phyloP scores from a whole-genome alignment of 2,888 invertebrate genomes.

The Alviniconcha strummeri region DNA sequence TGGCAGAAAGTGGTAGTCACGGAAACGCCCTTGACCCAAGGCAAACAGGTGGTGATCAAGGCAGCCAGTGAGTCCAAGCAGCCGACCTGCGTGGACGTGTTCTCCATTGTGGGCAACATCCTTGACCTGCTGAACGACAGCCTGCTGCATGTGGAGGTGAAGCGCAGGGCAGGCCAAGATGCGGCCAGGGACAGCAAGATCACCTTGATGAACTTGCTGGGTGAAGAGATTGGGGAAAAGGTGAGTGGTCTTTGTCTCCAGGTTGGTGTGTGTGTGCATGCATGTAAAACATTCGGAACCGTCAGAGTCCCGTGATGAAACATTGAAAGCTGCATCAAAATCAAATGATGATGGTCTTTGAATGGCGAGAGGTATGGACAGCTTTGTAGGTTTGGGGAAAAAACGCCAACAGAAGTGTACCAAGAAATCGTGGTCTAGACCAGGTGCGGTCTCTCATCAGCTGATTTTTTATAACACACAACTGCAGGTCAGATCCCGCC shows the following conservation, averaged over 20 bases:
- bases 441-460: too few species aligned
- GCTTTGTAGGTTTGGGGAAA: too few species aligned
- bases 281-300: too few species aligned
- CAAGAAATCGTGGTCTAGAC: too few species aligned
- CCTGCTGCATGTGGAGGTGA: slow-evolving; percentile 75
- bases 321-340: too few species aligned
- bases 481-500: too few species aligned
- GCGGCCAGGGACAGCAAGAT: slow-evolving; percentile 68
- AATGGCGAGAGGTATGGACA: background rate
- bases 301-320: too few species aligned
- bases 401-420: too few species aligned
- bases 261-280: background rate
- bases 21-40: slow-evolving; percentile 40
- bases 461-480: too few species aligned
- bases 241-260: slow-evolving; percentile 1
- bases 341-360: background rate
- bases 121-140: slow-evolving; percentile 79
- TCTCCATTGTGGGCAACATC: slow-evolving; percentile 72
- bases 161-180: slow-evolving; percentile 59
- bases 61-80: slow-evolving; percentile 33
- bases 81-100: slow-evolving; percentile 46
- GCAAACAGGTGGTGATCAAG: slow-evolving; percentile 42
- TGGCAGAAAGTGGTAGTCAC: slow-evolving; percentile 44
- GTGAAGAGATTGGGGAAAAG: slow-evolving; percentile 67
- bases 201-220: slow-evolving; percentile 75